These are phyloP conservation scores for Asarcornis scutulata DNA, from an alignment of 2,113 vertebrate genomes.

Conservation along the genomic window DNA sequence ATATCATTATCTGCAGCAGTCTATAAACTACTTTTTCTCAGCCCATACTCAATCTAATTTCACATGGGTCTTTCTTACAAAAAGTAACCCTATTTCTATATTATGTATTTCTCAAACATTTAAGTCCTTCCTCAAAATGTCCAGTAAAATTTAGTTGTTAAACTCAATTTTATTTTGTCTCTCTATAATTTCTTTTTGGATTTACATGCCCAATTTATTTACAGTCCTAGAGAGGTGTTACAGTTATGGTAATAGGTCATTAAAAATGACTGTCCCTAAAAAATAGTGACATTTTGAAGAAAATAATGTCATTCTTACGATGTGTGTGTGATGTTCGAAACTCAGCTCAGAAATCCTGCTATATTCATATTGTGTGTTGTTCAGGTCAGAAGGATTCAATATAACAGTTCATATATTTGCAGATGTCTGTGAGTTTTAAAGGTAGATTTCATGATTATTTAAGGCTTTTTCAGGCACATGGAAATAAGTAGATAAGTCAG, in stretches of 20 bases:
- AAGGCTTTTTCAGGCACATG: not conserved
- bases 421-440: not conserved
- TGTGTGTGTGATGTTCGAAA: not conserved
- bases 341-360: not conserved
- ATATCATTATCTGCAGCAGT: not conserved
- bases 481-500: not conserved
- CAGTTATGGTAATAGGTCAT: not conserved
- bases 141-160: not conserved
- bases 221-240: not conserved
- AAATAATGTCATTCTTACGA: not conserved
- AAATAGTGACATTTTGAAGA: not conserved
- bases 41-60: not conserved
- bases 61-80: not conserved
- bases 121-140: not conserved
- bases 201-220: not conserved
- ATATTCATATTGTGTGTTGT: not conserved
- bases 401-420: not conserved
- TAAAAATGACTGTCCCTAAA: not conserved
- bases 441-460: not conserved
- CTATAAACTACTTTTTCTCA: not conserved
- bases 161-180: not conserved
- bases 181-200: not conserved
- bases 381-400: not conserved
- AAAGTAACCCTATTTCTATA: not conserved
- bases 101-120: not conserved